A percentile compares a stretch with the other conserved stretches of the same genome.
Evolutionary conservation across 1,140 invertebrate species (phyloP).

Genomic region (Cydia pomonella): DNA sequence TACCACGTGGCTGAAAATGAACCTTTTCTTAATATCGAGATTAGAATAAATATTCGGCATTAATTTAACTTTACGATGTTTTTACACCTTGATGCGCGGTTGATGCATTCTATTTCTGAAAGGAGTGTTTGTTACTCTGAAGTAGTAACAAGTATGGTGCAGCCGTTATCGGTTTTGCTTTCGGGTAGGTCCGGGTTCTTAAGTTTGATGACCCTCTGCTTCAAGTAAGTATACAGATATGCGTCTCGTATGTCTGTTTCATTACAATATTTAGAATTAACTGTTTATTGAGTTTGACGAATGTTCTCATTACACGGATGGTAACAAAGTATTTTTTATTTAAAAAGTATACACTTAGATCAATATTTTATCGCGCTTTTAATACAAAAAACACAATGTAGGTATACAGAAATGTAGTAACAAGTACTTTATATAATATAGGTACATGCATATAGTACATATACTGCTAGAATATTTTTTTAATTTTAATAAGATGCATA

Average conservation of each 20-base stretch:
- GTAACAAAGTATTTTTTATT: too few species aligned
- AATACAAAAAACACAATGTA: too few species aligned
- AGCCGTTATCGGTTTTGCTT: slow-evolving; percentile 42
- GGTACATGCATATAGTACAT: too few species aligned
- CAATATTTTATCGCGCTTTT: too few species aligned
- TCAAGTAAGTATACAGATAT: slow-evolving; percentile 33
- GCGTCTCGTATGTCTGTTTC: slow-evolving; percentile 8
- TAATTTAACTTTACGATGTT: slow-evolving; percentile 56
- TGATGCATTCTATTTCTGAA: slow-evolving; percentile 39
- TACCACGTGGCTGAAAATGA: slow-evolving; percentile 50
- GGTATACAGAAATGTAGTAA: not conserved
- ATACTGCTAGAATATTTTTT: too few species aligned
- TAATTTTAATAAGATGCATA: too few species aligned
- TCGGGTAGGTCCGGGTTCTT: slow-evolving; percentile 52
- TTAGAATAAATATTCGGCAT: slow-evolving; percentile 46
- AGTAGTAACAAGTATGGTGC: slow-evolving; percentile 29
- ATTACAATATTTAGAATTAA: slow-evolving; percentile 7
- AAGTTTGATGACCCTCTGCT: slow-evolving; percentile 41
- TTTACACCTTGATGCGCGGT: slow-evolving; percentile 50
- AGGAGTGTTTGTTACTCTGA: slow-evolving; percentile 21
- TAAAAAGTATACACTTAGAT: too few species aligned
- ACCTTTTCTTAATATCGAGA: slow-evolving; percentile 35
- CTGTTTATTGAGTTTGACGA: not conserved
- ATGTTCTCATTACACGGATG: too few species aligned
- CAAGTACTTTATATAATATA: not conserved